Evolutionary conservation across 1,140 invertebrate genomes (phyloP).

Genomic region (Cardiocondyla obscurior): DNA sequence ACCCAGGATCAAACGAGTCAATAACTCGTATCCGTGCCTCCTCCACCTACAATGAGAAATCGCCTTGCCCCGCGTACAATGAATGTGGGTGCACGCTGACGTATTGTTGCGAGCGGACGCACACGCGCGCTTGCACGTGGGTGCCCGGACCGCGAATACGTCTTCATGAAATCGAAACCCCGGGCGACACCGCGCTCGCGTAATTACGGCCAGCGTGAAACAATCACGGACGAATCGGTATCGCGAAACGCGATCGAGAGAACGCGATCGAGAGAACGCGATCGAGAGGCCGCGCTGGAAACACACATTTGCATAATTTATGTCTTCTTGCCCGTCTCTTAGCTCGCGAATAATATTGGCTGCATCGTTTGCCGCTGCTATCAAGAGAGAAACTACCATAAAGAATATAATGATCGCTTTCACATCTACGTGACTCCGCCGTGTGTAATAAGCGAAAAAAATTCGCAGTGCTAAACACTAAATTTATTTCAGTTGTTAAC

Average conservation of each 20-base stretch:
- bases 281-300: slow-evolving; percentile 25
- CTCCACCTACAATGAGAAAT: slow-evolving; percentile 80
- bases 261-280: slow-evolving; percentile 5
- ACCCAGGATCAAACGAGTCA: slow-evolving; percentile 81
- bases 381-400: not conserved
- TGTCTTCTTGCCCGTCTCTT: slow-evolving; percentile 9
- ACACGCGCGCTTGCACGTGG: slow-evolving; percentile 55
- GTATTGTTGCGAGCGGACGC: slow-evolving; percentile 64
- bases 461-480: not conserved
- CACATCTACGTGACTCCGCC: not conserved
- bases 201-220: slow-evolving; percentile 59
- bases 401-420: not conserved
- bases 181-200: slow-evolving; percentile 60
- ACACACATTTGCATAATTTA: slow-evolving; percentile 46
- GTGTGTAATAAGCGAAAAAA: too few species aligned
- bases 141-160: slow-evolving; percentile 66
- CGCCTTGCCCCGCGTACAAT: slow-evolving; percentile 69
- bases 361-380: not conserved
- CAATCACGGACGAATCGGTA: slow-evolving; percentile 55
- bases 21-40: slow-evolving; percentile 78
- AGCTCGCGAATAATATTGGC: not conserved
- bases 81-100: slow-evolving; percentile 74
- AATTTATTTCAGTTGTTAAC: not conserved
- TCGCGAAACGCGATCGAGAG: slow-evolving; percentile 45
- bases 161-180: slow-evolving; percentile 77